Evolutionary conservation across 64 coral and sea anemone species (phyloP).

Genomic region (Hydrozoanthus tunicans): DNA sequence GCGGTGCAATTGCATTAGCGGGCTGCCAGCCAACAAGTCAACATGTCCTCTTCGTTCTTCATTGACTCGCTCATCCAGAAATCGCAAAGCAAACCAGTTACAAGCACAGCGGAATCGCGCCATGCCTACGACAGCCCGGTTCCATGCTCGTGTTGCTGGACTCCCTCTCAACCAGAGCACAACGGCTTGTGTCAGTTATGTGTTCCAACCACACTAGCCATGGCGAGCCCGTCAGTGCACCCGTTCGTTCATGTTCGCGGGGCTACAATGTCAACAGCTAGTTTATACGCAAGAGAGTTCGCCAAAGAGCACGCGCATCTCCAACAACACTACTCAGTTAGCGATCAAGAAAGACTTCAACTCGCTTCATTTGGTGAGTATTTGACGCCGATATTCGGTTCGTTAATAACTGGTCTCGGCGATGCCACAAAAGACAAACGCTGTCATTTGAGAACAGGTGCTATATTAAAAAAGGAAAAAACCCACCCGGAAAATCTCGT

Average conservation of each 20-base stretch:
- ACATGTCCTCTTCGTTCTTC: slow-evolving; percentile 94
- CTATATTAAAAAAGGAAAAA: slow-evolving; percentile 10
- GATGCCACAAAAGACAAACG: slow-evolving; percentile 27
- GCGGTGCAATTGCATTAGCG: slow-evolving; percentile 49
- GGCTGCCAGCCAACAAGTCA: slow-evolving; percentile 41
- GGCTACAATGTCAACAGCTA: slow-evolving; percentile 71
- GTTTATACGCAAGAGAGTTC: slow-evolving; percentile 78
- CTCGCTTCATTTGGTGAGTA: slow-evolving; percentile 91
- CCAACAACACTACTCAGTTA: slow-evolving; percentile 65
- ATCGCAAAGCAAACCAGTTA: slow-evolving; percentile 69
- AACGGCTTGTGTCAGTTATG: slow-evolving; percentile 92
- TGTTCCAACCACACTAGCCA: slow-evolving; percentile 68
- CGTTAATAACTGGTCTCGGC: background rate
- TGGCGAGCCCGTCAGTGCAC: slow-evolving; percentile 61
- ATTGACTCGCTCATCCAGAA: slow-evolving; percentile 97
- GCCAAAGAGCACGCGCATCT: slow-evolving; percentile 75
- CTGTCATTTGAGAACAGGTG: slow-evolving; percentile 60
- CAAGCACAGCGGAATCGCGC: slow-evolving; percentile 57
- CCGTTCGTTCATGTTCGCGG: slow-evolving; percentile 92
- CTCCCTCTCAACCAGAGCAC: slow-evolving; percentile 85
- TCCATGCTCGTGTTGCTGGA: slow-evolving; percentile 97
- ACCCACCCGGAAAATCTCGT: slow-evolving; percentile 30
- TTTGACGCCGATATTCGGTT: slow-evolving; percentile 1
- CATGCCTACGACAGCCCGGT: slow-evolving; percentile 72
- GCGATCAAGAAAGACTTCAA: slow-evolving; percentile 78